phyloP scores from a whole-genome alignment of 2,113 vertebrate genomes.

The Chaetodon trifascialis region DNA sequence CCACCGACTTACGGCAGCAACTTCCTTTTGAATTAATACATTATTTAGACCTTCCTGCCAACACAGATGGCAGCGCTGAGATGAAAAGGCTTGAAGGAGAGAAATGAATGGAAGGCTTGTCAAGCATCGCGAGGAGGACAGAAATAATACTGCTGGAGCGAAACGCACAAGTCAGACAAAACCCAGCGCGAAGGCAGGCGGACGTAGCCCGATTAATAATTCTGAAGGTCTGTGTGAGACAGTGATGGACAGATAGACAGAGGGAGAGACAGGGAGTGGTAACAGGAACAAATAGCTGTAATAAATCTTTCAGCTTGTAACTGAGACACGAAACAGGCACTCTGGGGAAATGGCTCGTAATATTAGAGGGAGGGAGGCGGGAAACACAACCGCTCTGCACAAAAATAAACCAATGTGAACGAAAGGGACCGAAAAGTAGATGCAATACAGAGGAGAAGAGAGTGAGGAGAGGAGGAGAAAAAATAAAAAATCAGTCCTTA shows the following conservation, averaged over 20 bases:
- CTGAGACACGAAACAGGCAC: slow-evolving; percentile 37
- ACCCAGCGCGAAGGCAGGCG: background rate
- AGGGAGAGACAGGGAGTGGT: background rate
- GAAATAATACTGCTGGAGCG: background rate
- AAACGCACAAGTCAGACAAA: too few relatives aligned
- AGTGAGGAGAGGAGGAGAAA: background rate
- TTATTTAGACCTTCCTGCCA: slow-evolving; percentile 21
- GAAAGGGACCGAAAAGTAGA: background rate
- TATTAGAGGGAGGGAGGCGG: background rate
- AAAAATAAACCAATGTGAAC: background rate
- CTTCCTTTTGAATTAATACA: background rate
- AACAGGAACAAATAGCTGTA: slow-evolving; percentile 51
- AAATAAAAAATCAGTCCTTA: background rate
- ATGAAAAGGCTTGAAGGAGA: slow-evolving; percentile 24
- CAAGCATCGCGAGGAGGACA: background rate
- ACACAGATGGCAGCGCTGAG: slow-evolving; percentile 23
- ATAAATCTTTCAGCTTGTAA: slow-evolving; percentile 61
- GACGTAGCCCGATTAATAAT: background rate
- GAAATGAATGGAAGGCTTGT: background rate
- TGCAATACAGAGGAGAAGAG: background rate
- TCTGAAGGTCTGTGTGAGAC: background rate
- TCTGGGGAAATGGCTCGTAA: slow-evolving; percentile 23
- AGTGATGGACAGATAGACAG: slow-evolving; percentile 30
- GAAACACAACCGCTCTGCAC: background rate
- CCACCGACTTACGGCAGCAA: background rate